A percentile compares a stretch with the other conserved stretches of the same genome.
These are phyloP conservation scores for Python bivittatus DNA, from an alignment of 2,113 vertebrate species.

Conservation along the genomic window DNA sequence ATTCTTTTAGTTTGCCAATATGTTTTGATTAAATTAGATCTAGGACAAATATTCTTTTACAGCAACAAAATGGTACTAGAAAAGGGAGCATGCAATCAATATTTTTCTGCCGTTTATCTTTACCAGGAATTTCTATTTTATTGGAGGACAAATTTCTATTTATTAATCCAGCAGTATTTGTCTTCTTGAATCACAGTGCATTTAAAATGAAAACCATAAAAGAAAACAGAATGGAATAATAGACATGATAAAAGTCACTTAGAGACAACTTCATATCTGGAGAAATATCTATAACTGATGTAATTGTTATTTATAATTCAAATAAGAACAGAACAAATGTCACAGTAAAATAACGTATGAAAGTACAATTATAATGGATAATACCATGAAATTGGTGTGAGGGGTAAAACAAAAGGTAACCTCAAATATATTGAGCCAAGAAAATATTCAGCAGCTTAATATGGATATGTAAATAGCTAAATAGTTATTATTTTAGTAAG, in stretches of 20 bases:
- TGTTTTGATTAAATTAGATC: neutral
- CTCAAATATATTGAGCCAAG: neutral
- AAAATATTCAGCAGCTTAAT: neutral
- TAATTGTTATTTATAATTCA: neutral
- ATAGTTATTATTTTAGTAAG: too few relatives aligned
- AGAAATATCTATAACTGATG: neutral
- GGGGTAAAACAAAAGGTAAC: neutral
- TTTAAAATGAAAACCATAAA: neutral
- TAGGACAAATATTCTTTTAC: neutral
- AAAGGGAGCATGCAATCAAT: neutral
- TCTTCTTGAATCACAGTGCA: neutral
- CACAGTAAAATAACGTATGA: neutral
- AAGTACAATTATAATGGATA: neutral
- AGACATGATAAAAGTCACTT: neutral
- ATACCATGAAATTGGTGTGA: neutral
- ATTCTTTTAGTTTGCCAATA: neutral
- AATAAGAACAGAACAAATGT: neutral
- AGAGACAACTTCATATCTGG: neutral
- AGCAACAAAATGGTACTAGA: neutral
- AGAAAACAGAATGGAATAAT: neutral
- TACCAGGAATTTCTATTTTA: neutral
- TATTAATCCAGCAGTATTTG: neutral
- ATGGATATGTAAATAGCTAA: too few relatives aligned
- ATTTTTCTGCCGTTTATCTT: neutral
- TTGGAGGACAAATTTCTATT: neutral